Percentiles rank a stretch among this genome's conserved stretches.
Evolutionary conservation across 2,797 vertebrate genomes (phyloP).

Genomic region (Pseudomugil gertrudae): DNA sequence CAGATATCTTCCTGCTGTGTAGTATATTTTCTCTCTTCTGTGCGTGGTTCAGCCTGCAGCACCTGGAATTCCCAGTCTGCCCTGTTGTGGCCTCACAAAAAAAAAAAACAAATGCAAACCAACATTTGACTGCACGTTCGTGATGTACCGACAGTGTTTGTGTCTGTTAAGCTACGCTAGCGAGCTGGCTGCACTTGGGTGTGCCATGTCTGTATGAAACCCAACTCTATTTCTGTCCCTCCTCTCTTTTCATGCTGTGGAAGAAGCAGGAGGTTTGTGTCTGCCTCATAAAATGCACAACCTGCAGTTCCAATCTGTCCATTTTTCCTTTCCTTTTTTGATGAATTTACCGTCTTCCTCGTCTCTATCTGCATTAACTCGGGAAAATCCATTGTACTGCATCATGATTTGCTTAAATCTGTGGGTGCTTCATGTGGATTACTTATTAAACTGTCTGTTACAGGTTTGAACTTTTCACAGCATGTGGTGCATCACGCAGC

Average conservation of each 20-base stretch:
- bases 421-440: constrained; percentile 3
- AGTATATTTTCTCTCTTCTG: constrained; percentile 20
- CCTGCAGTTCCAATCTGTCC: constrained; percentile 61
- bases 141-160: background rate
- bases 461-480: constrained; percentile 24
- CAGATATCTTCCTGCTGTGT: too few species aligned
- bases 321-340: constrained; percentile 37
- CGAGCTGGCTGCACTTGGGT: constrained; percentile 22
- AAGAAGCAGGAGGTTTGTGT: constrained; percentile 80
- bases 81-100: constrained; percentile 58
- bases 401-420: constrained; percentile 6
- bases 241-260: constrained; percentile 64
- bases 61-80: constrained; percentile 54
- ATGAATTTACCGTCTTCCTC: constrained; percentile 17
- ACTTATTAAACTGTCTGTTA: constrained; percentile 1
- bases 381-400: background rate
- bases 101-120: constrained; percentile 29
- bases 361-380: constrained; percentile 24
- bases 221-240: constrained; percentile 61
- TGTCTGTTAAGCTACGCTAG: constrained; percentile 30
- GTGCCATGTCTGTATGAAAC: constrained; percentile 49
- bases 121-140: constrained; percentile 15
- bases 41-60: constrained; percentile 20
- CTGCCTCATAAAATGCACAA: constrained; percentile 44
- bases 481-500: constrained; percentile 32